A percentile compares a stretch with the other conserved stretches of the same genome.
These are phyloP conservation scores for Theristicus caerulescens DNA, from an alignment of 2,113 vertebrate species.

Conservation along the genomic window DNA sequence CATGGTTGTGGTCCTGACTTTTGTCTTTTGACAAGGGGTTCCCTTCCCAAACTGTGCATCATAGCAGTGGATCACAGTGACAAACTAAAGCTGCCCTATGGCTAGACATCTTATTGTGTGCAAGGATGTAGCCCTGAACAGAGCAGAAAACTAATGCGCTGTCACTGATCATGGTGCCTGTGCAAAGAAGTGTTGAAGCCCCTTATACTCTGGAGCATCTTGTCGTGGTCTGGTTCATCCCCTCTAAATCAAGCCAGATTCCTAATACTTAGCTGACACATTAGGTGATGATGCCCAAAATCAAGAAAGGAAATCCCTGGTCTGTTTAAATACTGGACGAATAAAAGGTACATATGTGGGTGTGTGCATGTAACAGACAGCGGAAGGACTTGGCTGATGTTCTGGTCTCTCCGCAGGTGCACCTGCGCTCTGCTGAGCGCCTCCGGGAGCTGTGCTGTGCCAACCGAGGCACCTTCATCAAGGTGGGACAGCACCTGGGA, in stretches of 20 bases:
- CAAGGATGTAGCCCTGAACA: background rate
- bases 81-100: background rate
- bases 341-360: background rate
- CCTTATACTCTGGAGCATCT: background rate
- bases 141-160: background rate
- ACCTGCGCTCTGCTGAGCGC: conserved; percentile 88
- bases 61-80: background rate
- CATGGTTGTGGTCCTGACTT: background rate
- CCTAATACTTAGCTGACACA: background rate
- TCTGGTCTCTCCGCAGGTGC: conserved; percentile 78
- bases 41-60: background rate
- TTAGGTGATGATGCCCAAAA: background rate
- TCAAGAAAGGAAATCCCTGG: background rate
- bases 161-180: background rate
- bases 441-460: conserved; percentile 92
- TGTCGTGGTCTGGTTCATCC: background rate
- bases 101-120: background rate
- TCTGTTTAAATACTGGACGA: background rate
- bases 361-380: background rate
- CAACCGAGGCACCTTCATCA: conserved; percentile 97
- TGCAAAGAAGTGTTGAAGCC: background rate
- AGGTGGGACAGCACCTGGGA: conserved; percentile 96
- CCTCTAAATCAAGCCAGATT: background rate
- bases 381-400: background rate
- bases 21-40: background rate